A percentile compares a stretch with the other conserved stretches of the same genome.
Conservation (phyloP, 2,888 invertebrate species). For the Apomyelois bistriatella region DNA sequence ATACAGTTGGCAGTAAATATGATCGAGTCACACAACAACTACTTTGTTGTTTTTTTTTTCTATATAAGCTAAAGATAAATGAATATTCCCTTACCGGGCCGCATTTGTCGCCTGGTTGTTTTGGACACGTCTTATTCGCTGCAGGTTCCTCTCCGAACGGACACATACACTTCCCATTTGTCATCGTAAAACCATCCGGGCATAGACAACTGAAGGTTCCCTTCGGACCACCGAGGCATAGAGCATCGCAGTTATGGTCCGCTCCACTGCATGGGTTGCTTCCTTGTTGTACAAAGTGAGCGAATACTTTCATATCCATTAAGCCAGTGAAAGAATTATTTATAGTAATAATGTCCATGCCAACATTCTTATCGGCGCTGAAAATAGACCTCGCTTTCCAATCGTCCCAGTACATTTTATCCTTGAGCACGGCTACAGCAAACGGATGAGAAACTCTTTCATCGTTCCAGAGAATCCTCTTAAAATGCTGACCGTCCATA, state of each 20-base stretch:
- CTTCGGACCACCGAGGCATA: slow-evolving; percentile 89
- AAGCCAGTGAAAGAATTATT: slow-evolving; percentile 83
- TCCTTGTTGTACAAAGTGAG: slow-evolving; percentile 87
- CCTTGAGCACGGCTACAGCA: slow-evolving; percentile 91
- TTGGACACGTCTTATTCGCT: slow-evolving; percentile 85
- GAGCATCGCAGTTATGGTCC: slow-evolving; percentile 83
- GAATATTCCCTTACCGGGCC: slow-evolving; percentile 59
- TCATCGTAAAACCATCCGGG: slow-evolving; percentile 85
- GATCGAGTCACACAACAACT: too few species aligned
- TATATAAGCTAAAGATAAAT: too few species aligned
- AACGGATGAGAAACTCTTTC: slow-evolving; percentile 90
- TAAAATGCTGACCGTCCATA: slow-evolving; percentile 84
- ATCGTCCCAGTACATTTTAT: slow-evolving; percentile 94
- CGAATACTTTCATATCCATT: slow-evolving; percentile 91
- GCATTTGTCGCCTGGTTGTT: slow-evolving; percentile 75
- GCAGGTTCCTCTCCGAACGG: slow-evolving; percentile 83
- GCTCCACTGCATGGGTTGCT: slow-evolving; percentile 84
- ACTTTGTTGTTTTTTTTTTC: too few species aligned
- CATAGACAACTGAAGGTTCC: slow-evolving; percentile 86
- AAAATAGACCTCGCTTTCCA: slow-evolving; percentile 90
- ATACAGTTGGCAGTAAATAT: too few species aligned
- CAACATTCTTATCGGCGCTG: slow-evolving; percentile 88
- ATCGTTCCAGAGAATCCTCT: slow-evolving; percentile 82
- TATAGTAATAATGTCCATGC: slow-evolving; percentile 80
- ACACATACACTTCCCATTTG: slow-evolving; percentile 85